Conservation (phyloP, 2,888 invertebrate genomes). For the Cloeon dipterum region DNA sequence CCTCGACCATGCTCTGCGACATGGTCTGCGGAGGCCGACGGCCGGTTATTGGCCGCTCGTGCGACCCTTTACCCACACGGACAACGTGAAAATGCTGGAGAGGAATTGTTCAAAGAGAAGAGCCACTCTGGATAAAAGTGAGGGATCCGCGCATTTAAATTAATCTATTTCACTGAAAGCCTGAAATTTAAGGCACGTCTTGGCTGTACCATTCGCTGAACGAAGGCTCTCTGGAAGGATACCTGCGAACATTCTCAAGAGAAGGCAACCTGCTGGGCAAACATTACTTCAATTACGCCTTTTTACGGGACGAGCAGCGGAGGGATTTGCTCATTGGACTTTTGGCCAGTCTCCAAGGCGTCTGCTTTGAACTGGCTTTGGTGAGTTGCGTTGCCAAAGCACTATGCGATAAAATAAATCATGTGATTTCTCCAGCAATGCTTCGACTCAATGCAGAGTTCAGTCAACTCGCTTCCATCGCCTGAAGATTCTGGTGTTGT, state of each 20-base stretch:
- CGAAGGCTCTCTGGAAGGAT: constrained; percentile 4
- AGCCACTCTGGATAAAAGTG: not conserved
- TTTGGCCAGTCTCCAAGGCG: constrained; percentile 1
- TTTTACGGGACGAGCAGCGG: constrained; percentile 2
- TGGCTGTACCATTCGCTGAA: constrained; percentile 4
- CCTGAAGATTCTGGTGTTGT: constrained; percentile 56
- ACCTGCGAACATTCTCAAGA: not conserved
- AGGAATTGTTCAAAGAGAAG: not conserved
- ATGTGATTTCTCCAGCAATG: not conserved
- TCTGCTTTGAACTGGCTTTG: constrained; percentile 2
- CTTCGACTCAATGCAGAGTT: not conserved
- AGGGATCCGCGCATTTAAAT: too few relatives aligned
- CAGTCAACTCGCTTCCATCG: constrained; percentile 22
- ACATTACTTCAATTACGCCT: constrained; percentile 3
- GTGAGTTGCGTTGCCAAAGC: not conserved
- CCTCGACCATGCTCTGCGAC: constrained; percentile 3
- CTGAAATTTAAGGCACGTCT: constrained; percentile 1
- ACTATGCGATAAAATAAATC: not conserved
- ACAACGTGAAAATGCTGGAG: not conserved
- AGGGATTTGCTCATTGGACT: constrained; percentile 1
- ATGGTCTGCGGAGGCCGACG: constrained; percentile 3
- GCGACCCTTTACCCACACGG: constrained; percentile 3
- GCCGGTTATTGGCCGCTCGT: constrained; percentile 5
- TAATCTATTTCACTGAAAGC: not conserved
- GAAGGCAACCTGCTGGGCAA: constrained; percentile 2